These are phyloP conservation scores for Furcifer pardalis DNA, from an alignment of 2,797 vertebrate species.

Conservation along the genomic window DNA sequence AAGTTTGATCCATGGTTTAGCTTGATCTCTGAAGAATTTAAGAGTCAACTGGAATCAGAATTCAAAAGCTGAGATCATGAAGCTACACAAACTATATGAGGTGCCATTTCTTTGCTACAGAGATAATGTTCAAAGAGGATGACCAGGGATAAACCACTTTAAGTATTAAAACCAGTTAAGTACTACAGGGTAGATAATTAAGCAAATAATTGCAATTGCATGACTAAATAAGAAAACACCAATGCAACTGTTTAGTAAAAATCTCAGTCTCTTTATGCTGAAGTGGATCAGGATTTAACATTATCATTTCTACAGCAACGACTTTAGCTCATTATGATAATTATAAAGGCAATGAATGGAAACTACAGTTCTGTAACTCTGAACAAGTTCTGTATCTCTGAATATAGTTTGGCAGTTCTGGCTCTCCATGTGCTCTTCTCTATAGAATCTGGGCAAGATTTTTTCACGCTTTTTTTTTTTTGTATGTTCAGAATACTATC, in stretches of 20 bases:
- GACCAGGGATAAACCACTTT: slow-evolving; percentile 28
- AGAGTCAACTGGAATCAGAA: background rate
- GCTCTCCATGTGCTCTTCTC: background rate
- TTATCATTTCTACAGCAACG: slow-evolving; percentile 35
- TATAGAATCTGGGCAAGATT: slow-evolving; percentile 56
- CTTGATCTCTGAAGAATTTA: background rate
- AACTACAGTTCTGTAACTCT: background rate
- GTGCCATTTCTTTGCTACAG: slow-evolving; percentile 14
- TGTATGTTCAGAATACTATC: background rate
- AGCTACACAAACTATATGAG: slow-evolving; percentile 30
- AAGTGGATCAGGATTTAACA: slow-evolving; percentile 52
- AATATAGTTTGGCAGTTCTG: slow-evolving; percentile 17
- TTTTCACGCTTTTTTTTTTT: background rate
- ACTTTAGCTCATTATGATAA: slow-evolving; percentile 2
- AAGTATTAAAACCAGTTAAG: slow-evolving; percentile 34
- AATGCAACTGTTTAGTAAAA: slow-evolving; percentile 47
- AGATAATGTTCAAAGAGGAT: slow-evolving; percentile 40
- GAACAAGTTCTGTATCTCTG: slow-evolving; percentile 6
- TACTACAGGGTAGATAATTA: background rate
- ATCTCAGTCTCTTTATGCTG: slow-evolving; percentile 36
- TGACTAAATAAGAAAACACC: slow-evolving; percentile 39
- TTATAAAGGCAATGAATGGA: background rate
- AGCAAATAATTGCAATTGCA: slow-evolving; percentile 51
- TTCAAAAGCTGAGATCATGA: background rate
- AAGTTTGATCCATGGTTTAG: background rate